These are phyloP conservation scores for Danaus plexippus DNA, from an alignment of 1,140 invertebrate genomes.

Conservation along the genomic window DNA sequence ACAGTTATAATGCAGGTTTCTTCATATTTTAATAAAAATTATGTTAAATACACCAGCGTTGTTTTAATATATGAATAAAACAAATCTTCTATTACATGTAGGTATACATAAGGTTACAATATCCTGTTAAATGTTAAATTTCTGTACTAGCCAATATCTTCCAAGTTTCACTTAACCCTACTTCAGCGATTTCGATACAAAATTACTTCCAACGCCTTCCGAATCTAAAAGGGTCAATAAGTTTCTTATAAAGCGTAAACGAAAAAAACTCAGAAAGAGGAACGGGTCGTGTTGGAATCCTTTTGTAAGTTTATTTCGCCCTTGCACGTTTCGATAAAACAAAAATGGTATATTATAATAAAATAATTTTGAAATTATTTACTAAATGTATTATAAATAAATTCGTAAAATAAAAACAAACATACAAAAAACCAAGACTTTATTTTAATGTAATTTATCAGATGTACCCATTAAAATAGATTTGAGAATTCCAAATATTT, in stretches of 20 bases:
- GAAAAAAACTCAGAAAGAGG: slow-evolving; percentile 19
- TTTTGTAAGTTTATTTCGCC: slow-evolving; percentile 11
- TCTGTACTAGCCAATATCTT: slow-evolving; percentile 19
- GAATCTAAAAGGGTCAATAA: slow-evolving; percentile 33
- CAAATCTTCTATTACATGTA: too few species aligned
- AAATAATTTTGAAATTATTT: too few species aligned
- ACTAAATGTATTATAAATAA: too few species aligned
- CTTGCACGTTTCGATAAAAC: slow-evolving; percentile 3
- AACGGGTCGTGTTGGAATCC: slow-evolving; percentile 6
- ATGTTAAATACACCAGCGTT: too few species aligned
- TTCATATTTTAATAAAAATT: too few species aligned
- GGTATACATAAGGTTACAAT: too few species aligned
- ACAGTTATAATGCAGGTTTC: too few species aligned
- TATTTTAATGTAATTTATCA: too few species aligned
- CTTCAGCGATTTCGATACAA: slow-evolving; percentile 28
- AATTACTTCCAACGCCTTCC: slow-evolving; percentile 31
- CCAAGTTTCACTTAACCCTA: slow-evolving; percentile 26
- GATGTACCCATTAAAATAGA: slow-evolving; percentile 24
- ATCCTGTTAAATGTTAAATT: slow-evolving; percentile 25
- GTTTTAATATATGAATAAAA: too few species aligned
- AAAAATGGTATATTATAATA: too few species aligned
- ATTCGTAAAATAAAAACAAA: too few species aligned
- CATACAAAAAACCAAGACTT: too few species aligned
- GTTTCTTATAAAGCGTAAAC: slow-evolving; percentile 27
- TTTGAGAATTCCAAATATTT: slow-evolving; percentile 24